These are phyloP conservation scores for Podargus strigoides DNA, from an alignment of 2,797 vertebrate genomes.

Conservation along the genomic window DNA sequence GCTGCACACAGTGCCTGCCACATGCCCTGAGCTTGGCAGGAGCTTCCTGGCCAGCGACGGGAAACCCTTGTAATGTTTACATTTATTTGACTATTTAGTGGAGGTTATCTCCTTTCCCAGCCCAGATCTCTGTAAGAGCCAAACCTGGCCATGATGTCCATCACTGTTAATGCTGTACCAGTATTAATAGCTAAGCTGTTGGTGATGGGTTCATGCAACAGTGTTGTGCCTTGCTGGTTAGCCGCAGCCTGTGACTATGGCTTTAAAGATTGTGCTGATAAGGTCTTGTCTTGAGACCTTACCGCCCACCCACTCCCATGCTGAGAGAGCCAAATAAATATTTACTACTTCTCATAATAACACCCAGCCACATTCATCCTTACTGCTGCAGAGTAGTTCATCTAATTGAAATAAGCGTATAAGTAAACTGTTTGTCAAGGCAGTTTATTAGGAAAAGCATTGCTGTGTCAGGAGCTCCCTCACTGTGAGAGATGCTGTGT, in stretches of 20 bases:
- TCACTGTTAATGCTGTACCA: background rate
- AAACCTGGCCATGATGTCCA: background rate
- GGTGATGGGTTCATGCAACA: background rate
- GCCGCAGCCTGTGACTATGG: background rate
- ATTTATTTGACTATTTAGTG: background rate
- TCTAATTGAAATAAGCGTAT: conserved; percentile 59
- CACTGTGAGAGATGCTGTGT: conserved; percentile 42
- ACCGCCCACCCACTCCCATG: background rate
- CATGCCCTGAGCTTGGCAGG: accelerated
- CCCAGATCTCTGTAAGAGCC: background rate
- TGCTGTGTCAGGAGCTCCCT: conserved; percentile 60
- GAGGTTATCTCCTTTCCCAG: background rate
- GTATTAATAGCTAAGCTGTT: background rate
- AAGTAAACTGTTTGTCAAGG: conserved; percentile 61
- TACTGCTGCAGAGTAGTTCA: background rate
- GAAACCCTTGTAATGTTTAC: background rate
- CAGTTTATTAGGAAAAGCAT: conserved; percentile 59
- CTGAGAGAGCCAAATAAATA: conserved; percentile 27
- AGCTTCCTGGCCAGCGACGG: background rate
- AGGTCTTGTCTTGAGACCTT: background rate
- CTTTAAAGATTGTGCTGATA: background rate
- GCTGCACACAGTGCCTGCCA: background rate
- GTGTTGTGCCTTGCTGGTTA: background rate
- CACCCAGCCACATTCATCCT: background rate
- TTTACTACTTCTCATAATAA: conserved; percentile 32